Evolutionary conservation across 2,888 invertebrate genomes (phyloP).

Genomic region (Noctua janthe): DNA sequence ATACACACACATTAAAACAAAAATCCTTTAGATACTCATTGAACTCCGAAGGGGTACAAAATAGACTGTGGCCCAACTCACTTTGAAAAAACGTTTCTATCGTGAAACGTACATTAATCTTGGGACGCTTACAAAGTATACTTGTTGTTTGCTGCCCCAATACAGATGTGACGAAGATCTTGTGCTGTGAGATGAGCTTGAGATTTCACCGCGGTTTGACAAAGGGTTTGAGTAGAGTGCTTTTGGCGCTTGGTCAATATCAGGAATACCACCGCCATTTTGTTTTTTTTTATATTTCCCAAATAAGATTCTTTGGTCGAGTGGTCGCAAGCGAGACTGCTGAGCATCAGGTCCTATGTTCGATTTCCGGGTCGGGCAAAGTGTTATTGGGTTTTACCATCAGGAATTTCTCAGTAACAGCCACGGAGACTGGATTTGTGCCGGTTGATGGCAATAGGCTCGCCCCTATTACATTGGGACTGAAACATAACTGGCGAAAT

Average conservation of each 20-base stretch:
- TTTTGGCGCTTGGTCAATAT: background rate
- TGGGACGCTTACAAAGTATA: conserved; percentile 71
- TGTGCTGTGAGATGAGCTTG: conserved; percentile 10
- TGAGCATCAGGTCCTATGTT: no score
- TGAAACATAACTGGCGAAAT: no score
- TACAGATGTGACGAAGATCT: conserved; percentile 63
- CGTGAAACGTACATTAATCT: conserved; percentile 72
- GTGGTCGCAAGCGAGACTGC: no score
- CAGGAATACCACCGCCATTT: background rate
- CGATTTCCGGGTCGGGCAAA: no score
- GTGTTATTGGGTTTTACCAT: no score
- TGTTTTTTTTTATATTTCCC: background rate
- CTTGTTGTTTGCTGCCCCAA: conserved; percentile 69
- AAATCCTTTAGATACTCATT: conserved; percentile 53
- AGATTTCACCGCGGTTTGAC: conserved; percentile 5
- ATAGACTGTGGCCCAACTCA: conserved; percentile 62
- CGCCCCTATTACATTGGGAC: no score
- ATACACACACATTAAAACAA: conserved; percentile 29
- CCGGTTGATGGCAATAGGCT: no score
- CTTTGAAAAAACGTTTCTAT: conserved; percentile 73
- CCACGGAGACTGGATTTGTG: no score
- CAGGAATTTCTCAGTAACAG: no score
- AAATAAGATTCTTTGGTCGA: no score
- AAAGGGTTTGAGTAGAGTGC: background rate
- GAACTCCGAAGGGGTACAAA: conserved; percentile 64